Base-by-base conservation (phyloP, 2,113 vertebrate species). In the Cichladusa arquata region DNA sequence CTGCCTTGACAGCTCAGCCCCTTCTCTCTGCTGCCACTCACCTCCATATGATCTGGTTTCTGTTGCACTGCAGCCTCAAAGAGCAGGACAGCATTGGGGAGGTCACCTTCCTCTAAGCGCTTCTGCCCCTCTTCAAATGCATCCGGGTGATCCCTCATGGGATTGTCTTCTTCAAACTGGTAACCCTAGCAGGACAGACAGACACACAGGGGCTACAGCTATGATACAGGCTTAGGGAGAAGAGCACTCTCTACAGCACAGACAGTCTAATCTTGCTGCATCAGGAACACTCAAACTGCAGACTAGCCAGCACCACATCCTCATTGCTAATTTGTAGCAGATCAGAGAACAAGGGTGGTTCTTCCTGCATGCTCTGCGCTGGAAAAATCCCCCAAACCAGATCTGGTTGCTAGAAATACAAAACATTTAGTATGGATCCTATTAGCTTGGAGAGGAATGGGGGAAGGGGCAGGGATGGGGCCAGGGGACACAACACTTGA, bases 151-250 rank as follows among this genome's bases (percentile, higher is more conserved):
- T 99, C 98, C 57, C 98, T 96, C 96, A 99, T 98, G 2, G 99
- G 99, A 95, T 99, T 99, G 45, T 99, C 99, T n/a, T 99, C 98
- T 95, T 99, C 99, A 95, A 99, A 99, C 93, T 99, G 98, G 97
- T 99, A 99, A 6, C 99, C 99, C 99, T 99, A 65, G 11, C 33
- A 93, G 42, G 48, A 40, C 80, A 79, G 45, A 38, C 57, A 80
- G 67, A 45, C 8, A 60, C 8, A 38, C 18, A 44, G 33, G 19
- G 47, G 20, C 24, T 79, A 79, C 51, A 19, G n/a, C 25, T 14
- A 40, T 19, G 11, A 73, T 50, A 71, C 23, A 45, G 14, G 17
- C 48, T 81, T 20, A n/a, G 12, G 17, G 25, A 90, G 44, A 76
- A 71, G 47, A 71, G 34, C 24, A 56, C 28, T 38, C 18, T 53